Evolutionary conservation across 2,797 vertebrate genomes (phyloP), one percentile per base, ranked within the genome.

Genomic region (Argyrosomus regius): DNA sequence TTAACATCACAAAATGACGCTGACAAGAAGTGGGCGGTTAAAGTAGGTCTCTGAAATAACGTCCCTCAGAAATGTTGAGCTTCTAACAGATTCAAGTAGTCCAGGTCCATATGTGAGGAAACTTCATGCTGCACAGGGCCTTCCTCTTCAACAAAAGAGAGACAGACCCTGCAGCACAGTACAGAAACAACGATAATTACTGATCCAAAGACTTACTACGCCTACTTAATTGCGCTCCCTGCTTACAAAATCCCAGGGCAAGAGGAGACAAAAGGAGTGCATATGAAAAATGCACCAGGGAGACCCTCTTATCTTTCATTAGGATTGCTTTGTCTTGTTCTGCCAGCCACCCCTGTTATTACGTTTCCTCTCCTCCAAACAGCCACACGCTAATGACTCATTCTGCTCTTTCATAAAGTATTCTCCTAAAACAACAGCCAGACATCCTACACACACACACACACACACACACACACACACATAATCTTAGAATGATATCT

Each of bases 211-310:
- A 90, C 74, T 89, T 85, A 75, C 69, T 85, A 89, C 85, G 74
- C 91, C 90, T 80, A 78, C 90, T 86, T 91, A 90, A 91, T 92
- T 87, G 80, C 72, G 80, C 80, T 92, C 84, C 85, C 87, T 91
- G 45, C 77, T 89, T 78, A 77, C 43, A 86, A 87, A 89, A 84
- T 86, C 81, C 80, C 78, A 67, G 77, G 71, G 73, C 78, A 72
- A 72, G 61, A 59, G 62, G 65, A 91, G 78, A 92, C 85, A 87
- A 88, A 86, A 80, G 70, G 68, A 83, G 67, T 63, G 69, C 71
- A 60, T 60, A 81, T 88, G 63, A 88, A 88, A 86, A 76, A 88
- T 81, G 76, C 76, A 80, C 86, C 80, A 61, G 89, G 81, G 72
- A 91, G 81, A 82, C 69, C 63, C 77, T 80, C 80, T 89, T 83